These are phyloP conservation scores for Epinotia demarniana DNA, from an alignment of 2,888 invertebrate species.

Conservation along the genomic window DNA sequence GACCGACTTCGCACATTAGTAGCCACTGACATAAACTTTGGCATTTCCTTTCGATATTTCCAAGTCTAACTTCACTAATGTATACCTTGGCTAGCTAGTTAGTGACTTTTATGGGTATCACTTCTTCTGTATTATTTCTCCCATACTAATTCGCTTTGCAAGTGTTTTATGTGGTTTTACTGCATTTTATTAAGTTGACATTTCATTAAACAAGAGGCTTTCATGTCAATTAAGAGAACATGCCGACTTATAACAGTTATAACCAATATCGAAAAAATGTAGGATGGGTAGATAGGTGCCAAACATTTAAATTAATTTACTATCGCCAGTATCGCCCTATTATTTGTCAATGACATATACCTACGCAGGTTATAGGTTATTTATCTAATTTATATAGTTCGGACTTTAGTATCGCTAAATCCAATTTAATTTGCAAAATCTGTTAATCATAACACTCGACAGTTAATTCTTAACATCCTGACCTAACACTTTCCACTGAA, in stretches of 20 bases:
- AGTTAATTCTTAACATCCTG: slow-evolving; percentile 6
- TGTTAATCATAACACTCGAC: not conserved
- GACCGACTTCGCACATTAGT: not conserved
- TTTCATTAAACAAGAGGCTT: too few relatives aligned
- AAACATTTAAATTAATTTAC: too few relatives aligned
- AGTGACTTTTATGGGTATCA: not conserved
- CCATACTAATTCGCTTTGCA: not conserved
- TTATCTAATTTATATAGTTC: not conserved
- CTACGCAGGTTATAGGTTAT: too few relatives aligned
- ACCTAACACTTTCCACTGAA: slow-evolving; percentile 20
- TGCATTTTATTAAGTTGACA: too few relatives aligned
- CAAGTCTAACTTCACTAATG: too few relatives aligned
- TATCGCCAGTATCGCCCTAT: too few relatives aligned
- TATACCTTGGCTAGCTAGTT: not conserved
- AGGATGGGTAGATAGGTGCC: too few relatives aligned
- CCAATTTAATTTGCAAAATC: not conserved
- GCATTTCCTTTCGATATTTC: too few relatives aligned
- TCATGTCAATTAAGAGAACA: too few relatives aligned
- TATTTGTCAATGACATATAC: too few relatives aligned
- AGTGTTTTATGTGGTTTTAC: not conserved
- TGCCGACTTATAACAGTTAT: too few relatives aligned
- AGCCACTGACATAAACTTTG: not conserved
- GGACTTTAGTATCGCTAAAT: not conserved
- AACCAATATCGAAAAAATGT: too few relatives aligned
- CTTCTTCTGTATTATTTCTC: not conserved